phyloP scores from a whole-genome alignment of 2,888 invertebrate species.

The Agapetus fuscipes region DNA sequence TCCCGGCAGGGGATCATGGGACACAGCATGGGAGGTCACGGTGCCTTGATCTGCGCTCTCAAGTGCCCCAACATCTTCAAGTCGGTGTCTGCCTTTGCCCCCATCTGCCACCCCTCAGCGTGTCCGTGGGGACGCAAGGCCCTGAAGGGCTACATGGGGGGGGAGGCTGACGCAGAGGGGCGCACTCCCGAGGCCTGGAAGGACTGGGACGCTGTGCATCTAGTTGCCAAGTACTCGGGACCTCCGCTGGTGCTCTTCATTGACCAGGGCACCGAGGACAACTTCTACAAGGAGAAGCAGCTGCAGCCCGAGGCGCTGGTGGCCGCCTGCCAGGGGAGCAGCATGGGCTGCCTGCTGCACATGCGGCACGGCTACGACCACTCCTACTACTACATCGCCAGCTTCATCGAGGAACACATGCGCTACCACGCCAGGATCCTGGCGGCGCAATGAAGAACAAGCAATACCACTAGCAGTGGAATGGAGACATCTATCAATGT shows the following conservation, averaged over 20 bases:
- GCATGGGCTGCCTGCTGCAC: slow-evolving; percentile 59
- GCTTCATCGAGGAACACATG: slow-evolving; percentile 89
- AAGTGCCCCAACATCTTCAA: slow-evolving; percentile 84
- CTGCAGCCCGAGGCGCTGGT: slow-evolving; percentile 78
- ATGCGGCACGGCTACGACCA: slow-evolving; percentile 87
- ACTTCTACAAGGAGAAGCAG: slow-evolving; percentile 65
- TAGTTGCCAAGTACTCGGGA: slow-evolving; percentile 75
- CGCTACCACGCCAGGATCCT: slow-evolving; percentile 81
- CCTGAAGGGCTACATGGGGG: slow-evolving; percentile 71
- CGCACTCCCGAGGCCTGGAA: slow-evolving; percentile 44
- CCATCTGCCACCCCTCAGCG: slow-evolving; percentile 80
- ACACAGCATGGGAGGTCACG: slow-evolving; percentile 97
- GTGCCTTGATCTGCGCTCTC: slow-evolving; percentile 81
- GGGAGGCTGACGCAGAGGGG: slow-evolving; percentile 40
- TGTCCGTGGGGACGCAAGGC: slow-evolving; percentile 86
- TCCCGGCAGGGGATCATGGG: slow-evolving; percentile 69
- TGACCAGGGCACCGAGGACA: slow-evolving; percentile 84
- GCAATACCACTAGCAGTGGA: too few relatives aligned
- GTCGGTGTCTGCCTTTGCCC: slow-evolving; percentile 90
- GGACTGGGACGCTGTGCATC: slow-evolving; percentile 81
- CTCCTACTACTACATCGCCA: slow-evolving; percentile 85
- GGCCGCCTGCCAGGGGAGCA: slow-evolving; percentile 57
- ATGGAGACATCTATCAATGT: too few relatives aligned
- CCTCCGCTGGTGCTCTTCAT: slow-evolving; percentile 75
- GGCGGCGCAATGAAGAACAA: too few relatives aligned